Percentiles rank a stretch among this genome's conserved stretches.
These are phyloP conservation scores for Dendrocopos noguchii DNA, from an alignment of 2,113 vertebrate species.

Conservation along the genomic window DNA sequence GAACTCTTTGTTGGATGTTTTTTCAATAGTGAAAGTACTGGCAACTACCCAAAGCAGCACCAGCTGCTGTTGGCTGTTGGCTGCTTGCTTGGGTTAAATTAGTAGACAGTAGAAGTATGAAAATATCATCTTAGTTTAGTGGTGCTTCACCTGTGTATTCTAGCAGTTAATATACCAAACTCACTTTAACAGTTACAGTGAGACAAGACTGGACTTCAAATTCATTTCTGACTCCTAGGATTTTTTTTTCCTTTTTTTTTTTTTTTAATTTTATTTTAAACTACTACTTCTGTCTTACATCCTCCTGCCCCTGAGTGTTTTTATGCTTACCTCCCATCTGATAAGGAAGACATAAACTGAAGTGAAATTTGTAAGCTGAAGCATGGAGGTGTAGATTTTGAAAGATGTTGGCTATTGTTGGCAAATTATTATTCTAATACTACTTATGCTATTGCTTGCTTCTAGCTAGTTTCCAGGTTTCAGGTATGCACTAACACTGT, in stretches of 20 bases:
- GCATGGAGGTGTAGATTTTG: conserved; percentile 10
- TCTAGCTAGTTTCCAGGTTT: conserved; percentile 55
- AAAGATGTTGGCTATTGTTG: conserved; percentile 57
- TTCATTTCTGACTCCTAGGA: neutral
- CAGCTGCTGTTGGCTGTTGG: neutral
- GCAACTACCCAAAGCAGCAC: neutral
- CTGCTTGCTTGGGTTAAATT: neutral
- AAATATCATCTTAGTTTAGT: neutral
- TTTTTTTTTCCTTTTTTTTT: neutral
- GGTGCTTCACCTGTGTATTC: neutral
- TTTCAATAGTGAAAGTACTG: neutral
- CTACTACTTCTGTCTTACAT: neutral
- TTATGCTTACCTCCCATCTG: neutral
- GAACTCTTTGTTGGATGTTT: neutral
- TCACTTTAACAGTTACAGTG: neutral
- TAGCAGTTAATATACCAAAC: neutral
- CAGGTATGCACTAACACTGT: conserved; percentile 21
- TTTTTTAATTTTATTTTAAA: too few relatives aligned
- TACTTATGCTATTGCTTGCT: conserved; percentile 43
- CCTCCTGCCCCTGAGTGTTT: neutral
- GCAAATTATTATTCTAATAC: neutral
- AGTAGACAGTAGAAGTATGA: neutral
- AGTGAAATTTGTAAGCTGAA: conserved; percentile 21
- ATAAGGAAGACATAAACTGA: neutral
- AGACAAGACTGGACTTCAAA: neutral